These are phyloP conservation scores for Scomber scombrus DNA, from an alignment of 2,113 vertebrate genomes.

Conservation along the genomic window DNA sequence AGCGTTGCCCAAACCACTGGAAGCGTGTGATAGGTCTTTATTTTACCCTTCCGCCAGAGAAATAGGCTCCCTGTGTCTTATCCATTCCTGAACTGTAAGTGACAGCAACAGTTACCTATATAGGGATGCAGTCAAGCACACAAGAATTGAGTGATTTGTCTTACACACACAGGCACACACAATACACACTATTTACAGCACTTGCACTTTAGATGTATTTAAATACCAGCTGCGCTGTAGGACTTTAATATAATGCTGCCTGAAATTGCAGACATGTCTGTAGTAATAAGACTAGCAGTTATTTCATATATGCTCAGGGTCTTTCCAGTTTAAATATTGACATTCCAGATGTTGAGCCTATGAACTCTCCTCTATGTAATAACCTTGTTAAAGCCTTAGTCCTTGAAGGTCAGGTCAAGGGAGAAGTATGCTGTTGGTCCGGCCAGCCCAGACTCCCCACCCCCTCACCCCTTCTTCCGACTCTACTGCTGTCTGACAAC, in stretches of 20 bases:
- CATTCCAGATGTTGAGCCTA: conserved; percentile 79
- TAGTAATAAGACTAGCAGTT: conserved; percentile 62
- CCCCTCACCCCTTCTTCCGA: conserved; percentile 56
- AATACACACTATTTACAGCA: conserved; percentile 54
- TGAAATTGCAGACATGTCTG: conserved; percentile 66
- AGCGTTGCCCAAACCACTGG: conserved; percentile 74
- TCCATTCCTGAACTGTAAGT: conserved; percentile 84
- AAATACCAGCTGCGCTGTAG: conserved; percentile 57
- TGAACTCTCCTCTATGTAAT: conserved; percentile 80
- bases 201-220: conserved; percentile 76
- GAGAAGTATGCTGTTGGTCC: conserved; percentile 75
- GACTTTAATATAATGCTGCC: conserved; percentile 59
- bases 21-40: conserved; percentile 82
- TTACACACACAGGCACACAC: conserved; percentile 40
- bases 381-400: conserved; percentile 82
- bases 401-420: conserved; percentile 80
- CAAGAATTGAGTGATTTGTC: conserved; percentile 63
- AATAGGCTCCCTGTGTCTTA: conserved; percentile 82
- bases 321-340: conserved; percentile 71
- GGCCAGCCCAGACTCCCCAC: conserved; percentile 57
- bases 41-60: conserved; percentile 79
- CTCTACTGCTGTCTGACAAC: conserved; percentile 87
- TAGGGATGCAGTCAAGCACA: conserved; percentile 77
- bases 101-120: conserved; percentile 78
- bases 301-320: conserved; percentile 77